These are phyloP conservation scores for Timema cristinae DNA, from an alignment of 2,888 invertebrate genomes.

Conservation along the genomic window DNA sequence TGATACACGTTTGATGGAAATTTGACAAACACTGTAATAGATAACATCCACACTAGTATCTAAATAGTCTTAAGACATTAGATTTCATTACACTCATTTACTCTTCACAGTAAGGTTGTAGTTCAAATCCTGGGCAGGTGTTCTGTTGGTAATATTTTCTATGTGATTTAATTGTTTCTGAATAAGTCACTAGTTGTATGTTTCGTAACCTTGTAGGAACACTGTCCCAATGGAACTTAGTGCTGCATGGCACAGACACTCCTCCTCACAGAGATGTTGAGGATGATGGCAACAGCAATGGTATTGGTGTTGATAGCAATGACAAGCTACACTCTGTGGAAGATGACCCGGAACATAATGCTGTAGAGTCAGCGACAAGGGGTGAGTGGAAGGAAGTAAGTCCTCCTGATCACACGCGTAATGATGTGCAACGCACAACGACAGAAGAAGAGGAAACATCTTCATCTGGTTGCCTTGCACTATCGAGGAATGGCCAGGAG, in stretches of 20 bases:
- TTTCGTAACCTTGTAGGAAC: conserved; percentile 46
- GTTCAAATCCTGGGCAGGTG: no score
- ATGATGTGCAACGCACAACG: conserved; percentile 41
- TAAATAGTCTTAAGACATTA: no score
- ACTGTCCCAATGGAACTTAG: conserved; percentile 74
- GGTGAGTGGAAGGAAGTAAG: conserved; percentile 23
- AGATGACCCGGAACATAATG: conserved; percentile 10
- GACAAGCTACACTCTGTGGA: neutral
- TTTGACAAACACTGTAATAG: no score
- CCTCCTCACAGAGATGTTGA: conserved; percentile 44
- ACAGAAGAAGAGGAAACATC: conserved; percentile 38
- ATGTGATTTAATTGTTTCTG: no score
- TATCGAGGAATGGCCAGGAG: conserved; percentile 25
- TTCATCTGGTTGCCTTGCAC: conserved; percentile 25
- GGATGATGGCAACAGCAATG: conserved; percentile 23
- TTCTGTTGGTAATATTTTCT: no score
- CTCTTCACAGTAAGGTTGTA: no score
- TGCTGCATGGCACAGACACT: conserved; percentile 73
- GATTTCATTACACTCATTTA: no score
- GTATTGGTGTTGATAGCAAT: neutral
- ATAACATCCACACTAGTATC: no score
- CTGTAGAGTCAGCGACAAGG: conserved; percentile 16
- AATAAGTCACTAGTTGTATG: conserved; percentile 13
- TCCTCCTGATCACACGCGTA: conserved; percentile 21
- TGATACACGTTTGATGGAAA: no score